Percentiles rank a stretch among this genome's conserved stretches.
Conservation (phyloP, 2,888 invertebrate genomes). For the Ceratothoa steindachneri region DNA sequence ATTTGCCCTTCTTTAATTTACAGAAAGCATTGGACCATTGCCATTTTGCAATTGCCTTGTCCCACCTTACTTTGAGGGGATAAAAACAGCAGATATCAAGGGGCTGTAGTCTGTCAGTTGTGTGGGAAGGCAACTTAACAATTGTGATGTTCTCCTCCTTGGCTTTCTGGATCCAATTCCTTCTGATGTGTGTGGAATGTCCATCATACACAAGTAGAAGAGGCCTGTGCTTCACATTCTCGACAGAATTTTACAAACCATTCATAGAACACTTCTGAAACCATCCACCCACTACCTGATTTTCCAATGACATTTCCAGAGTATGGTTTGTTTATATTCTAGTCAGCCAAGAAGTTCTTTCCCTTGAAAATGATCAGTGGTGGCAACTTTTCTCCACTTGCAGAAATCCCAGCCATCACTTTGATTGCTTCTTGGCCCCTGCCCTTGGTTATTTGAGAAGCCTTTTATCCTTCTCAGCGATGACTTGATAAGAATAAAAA, state of each 20-base stretch:
- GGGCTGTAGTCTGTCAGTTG: conserved; percentile 6
- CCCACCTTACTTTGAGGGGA: conserved; percentile 4
- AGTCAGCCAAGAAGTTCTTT: not conserved
- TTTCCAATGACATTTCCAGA: not conserved
- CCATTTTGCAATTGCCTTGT: not conserved
- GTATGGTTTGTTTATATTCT: not conserved
- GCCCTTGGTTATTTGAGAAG: not conserved
- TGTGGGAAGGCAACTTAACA: conserved; percentile 7
- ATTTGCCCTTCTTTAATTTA: not conserved
- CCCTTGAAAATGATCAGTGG: conserved; percentile 13
- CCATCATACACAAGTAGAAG: conserved; percentile 16
- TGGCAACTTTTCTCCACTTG: conserved; percentile 8
- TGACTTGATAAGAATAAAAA: too few relatives aligned
- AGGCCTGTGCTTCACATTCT: conserved; percentile 3
- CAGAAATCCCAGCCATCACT: conserved; percentile 15
- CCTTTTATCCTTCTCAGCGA: not conserved
- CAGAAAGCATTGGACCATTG: not conserved
- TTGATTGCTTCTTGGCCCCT: not conserved
- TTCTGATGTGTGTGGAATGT: not conserved
- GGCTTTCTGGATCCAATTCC: not conserved
- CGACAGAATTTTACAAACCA: conserved; percentile 3
- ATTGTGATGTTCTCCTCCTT: not conserved
- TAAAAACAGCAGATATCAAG: not conserved
- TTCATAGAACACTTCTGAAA: not conserved
- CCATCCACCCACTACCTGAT: conserved; percentile 2